phyloP scores from a whole-genome alignment of 2,888 invertebrate species.

The Drosophila fungiperda region DNA sequence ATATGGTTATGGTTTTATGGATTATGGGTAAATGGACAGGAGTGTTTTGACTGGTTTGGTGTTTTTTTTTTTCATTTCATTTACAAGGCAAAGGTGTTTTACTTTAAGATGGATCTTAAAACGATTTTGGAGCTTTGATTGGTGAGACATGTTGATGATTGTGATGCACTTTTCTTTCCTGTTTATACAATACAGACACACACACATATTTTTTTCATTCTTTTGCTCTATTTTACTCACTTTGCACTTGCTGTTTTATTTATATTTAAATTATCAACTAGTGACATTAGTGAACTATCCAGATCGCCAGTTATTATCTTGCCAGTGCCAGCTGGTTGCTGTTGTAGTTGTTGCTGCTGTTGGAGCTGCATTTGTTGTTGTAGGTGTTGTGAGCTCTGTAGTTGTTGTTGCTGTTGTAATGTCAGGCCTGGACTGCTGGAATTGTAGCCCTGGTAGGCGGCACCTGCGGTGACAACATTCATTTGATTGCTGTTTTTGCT shows the following conservation, averaged over 20 bases:
- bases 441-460: slow-evolving; percentile 63
- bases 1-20: slow-evolving; percentile 7
- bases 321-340: slow-evolving; percentile 86
- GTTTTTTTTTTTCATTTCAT: not conserved
- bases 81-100: not conserved
- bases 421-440: slow-evolving; percentile 57
- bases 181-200: slow-evolving; percentile 1
- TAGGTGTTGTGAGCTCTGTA: slow-evolving; percentile 71
- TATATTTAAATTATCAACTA: slow-evolving; percentile 96
- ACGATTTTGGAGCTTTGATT: slow-evolving; percentile 3
- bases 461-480: slow-evolving; percentile 84
- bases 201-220: slow-evolving; percentile 15
- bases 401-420: slow-evolving; percentile 76
- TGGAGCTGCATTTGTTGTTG: slow-evolving; percentile 78
- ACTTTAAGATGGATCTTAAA: not conserved
- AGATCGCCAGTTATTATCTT: slow-evolving; percentile 96
- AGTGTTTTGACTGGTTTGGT: slow-evolving; percentile 2
- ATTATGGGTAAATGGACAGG: slow-evolving; percentile 7
- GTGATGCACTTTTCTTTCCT: slow-evolving; percentile 9
- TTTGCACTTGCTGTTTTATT: slow-evolving; percentile 89
- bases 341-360: slow-evolving; percentile 82
- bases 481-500: slow-evolving; percentile 77
- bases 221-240: slow-evolving; percentile 86
- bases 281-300: slow-evolving; percentile 95
- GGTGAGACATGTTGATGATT: slow-evolving; percentile 16